Percentiles rank a stretch among this genome's conserved stretches.
phyloP scores from a whole-genome alignment of 2,113 vertebrate species.

The Halichoeres trimaculatus region DNA sequence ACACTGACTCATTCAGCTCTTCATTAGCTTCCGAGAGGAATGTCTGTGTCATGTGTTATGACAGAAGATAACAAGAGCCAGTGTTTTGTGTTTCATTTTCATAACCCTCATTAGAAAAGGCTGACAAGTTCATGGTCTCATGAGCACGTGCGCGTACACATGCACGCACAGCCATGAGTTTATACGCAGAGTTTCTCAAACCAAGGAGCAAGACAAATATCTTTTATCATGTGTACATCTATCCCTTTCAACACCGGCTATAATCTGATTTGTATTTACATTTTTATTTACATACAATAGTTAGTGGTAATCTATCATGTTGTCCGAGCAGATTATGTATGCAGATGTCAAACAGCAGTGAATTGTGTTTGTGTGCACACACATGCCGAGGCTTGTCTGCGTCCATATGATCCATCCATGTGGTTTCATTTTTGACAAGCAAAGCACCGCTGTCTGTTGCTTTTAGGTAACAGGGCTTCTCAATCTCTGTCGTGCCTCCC shows the following conservation, averaged over 20 bases:
- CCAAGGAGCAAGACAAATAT: constrained; percentile 18
- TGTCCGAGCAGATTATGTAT: constrained; percentile 23
- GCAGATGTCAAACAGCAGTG: constrained; percentile 3
- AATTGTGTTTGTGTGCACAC: constrained; percentile 27
- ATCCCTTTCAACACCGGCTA: constrained; percentile 48
- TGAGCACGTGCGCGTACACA: not conserved
- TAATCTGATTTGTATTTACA: constrained; percentile 50
- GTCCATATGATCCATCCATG: constrained; percentile 22
- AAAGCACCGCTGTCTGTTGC: constrained; percentile 28
- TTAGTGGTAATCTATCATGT: constrained; percentile 23
- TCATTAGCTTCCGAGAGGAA: constrained; percentile 62
- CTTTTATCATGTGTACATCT: constrained; percentile 42
- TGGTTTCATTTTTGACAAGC: constrained; percentile 53
- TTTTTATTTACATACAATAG: constrained; percentile 50
- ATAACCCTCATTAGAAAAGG: constrained; percentile 54
- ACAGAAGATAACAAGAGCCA: constrained; percentile 57
- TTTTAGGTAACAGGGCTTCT: constrained; percentile 36
- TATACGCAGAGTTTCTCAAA: constrained; percentile 46
- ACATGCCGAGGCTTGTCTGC: constrained; percentile 3
- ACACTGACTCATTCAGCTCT: constrained; percentile 65
- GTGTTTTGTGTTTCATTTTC: constrained; percentile 63
- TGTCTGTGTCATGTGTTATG: constrained; percentile 74
- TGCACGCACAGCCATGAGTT: not conserved
- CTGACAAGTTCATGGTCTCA: constrained; percentile 48
- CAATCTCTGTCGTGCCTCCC: constrained; percentile 36